Evolutionary conservation across 1,140 invertebrate species (phyloP).

Genomic region (Drosophila lacteicornis): DNA sequence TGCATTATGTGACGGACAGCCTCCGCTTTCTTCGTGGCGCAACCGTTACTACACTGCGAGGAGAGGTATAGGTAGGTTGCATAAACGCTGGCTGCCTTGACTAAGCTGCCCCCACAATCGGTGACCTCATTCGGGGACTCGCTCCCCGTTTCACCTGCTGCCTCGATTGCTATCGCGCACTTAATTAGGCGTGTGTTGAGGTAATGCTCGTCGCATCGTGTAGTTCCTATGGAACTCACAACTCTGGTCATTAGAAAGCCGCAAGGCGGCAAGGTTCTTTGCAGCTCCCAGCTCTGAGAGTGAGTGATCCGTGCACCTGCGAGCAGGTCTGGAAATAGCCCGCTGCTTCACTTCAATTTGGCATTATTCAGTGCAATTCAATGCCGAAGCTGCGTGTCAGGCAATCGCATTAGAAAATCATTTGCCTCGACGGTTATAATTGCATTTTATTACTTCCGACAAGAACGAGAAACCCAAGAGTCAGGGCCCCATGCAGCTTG

Average conservation of each 20-base stretch:
- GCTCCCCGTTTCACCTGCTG: slow-evolving; percentile 18
- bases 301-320: slow-evolving; percentile 54
- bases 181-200: slow-evolving; percentile 76
- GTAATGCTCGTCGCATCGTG: slow-evolving; percentile 42
- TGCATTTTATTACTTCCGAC: slow-evolving; percentile 75
- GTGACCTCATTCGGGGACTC: slow-evolving; percentile 62
- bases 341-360: slow-evolving; percentile 53
- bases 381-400: slow-evolving; percentile 42
- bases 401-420: slow-evolving; percentile 67
- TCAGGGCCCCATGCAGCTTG: slow-evolving; percentile 16
- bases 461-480: slow-evolving; percentile 44
- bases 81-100: slow-evolving; percentile 53
- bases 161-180: slow-evolving; percentile 68
- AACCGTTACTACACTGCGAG: slow-evolving; percentile 22
- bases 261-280: slow-evolving; percentile 36
- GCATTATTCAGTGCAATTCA: slow-evolving; percentile 47
- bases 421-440: slow-evolving; percentile 58
- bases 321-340: slow-evolving; percentile 8
- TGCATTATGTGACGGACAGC: slow-evolving; percentile 65
- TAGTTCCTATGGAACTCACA: slow-evolving; percentile 30
- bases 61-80: slow-evolving; percentile 38
- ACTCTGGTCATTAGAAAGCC: slow-evolving; percentile 69
- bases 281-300: slow-evolving; percentile 11
- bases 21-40: slow-evolving; percentile 60
- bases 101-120: slow-evolving; percentile 52